A percentile compares a stretch with the other conserved stretches of the same genome.
These are phyloP conservation scores for Ectropis grisescens DNA, from an alignment of 1,140 invertebrate genomes.

Conservation along the genomic window DNA sequence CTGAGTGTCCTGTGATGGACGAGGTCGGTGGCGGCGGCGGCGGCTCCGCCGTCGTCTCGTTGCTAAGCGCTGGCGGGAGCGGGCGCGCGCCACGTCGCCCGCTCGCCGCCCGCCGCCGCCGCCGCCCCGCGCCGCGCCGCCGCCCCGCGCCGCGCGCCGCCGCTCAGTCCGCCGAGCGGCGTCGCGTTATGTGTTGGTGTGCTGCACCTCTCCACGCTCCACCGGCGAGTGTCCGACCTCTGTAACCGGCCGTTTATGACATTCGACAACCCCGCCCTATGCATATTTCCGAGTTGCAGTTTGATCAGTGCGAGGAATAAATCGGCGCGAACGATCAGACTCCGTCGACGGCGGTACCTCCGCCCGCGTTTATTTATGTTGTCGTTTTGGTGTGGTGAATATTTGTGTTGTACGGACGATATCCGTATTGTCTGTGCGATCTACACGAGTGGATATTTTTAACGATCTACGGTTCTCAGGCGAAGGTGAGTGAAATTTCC, in stretches of 20 bases:
- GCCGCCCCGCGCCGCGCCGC: slow-evolving; percentile 17
- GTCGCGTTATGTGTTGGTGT: slow-evolving; percentile 32
- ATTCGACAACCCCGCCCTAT: slow-evolving; percentile 65
- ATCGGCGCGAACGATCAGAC: slow-evolving; percentile 25
- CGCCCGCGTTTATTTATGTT: slow-evolving; percentile 64
- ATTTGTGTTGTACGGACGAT: slow-evolving; percentile 65
- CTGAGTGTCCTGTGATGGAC: neutral
- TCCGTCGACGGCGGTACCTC: slow-evolving; percentile 27
- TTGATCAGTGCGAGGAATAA: slow-evolving; percentile 49
- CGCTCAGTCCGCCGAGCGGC: slow-evolving; percentile 48
- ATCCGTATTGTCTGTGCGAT: slow-evolving; percentile 65
- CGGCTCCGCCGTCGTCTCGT: slow-evolving; percentile 20
- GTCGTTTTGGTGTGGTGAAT: slow-evolving; percentile 68
- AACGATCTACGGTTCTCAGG: slow-evolving; percentile 43
- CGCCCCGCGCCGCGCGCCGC: slow-evolving; percentile 15
- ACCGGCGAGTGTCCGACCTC: slow-evolving; percentile 50
- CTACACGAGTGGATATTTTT: slow-evolving; percentile 58
- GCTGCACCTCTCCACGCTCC: slow-evolving; percentile 14
- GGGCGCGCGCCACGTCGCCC: slow-evolving; percentile 23
- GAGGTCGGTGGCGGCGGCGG: slow-evolving; percentile 7
- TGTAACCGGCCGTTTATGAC: slow-evolving; percentile 58
- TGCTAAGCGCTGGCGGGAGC: slow-evolving; percentile 29
- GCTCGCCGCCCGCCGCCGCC: slow-evolving; percentile 17
- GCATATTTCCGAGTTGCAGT: slow-evolving; percentile 57
- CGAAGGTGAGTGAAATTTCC: slow-evolving; percentile 56